These are phyloP conservation scores for Nephrotoma flavescens DNA, from an alignment of 2,888 invertebrate species.

Conservation along the genomic window DNA sequence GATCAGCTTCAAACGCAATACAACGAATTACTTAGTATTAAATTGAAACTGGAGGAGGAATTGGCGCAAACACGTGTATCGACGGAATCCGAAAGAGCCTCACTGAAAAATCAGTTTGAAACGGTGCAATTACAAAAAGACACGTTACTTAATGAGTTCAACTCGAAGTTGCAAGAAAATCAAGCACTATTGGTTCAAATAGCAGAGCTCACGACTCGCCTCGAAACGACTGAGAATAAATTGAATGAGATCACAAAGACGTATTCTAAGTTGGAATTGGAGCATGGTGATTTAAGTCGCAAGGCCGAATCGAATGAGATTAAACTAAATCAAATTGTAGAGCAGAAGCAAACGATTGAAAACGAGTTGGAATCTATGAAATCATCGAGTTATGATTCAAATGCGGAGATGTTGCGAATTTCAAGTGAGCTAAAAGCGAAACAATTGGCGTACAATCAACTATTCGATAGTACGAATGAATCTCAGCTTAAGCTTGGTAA, in stretches of 20 bases:
- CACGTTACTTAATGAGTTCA: background rate
- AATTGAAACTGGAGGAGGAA: constrained; percentile 36
- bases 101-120: constrained; percentile 11
- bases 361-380: constrained; percentile 42
- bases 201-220: background rate
- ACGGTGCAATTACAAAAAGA: background rate
- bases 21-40: constrained; percentile 35
- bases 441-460: constrained; percentile 39
- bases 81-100: constrained; percentile 29
- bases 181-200: background rate
- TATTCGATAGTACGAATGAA: constrained; percentile 34
- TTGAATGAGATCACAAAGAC: constrained; percentile 23
- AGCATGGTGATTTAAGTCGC: constrained; percentile 41
- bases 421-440: constrained; percentile 40
- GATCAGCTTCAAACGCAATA: constrained; percentile 37
- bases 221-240: constrained; percentile 16
- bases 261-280: constrained; percentile 34
- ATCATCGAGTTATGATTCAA: constrained; percentile 43
- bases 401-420: constrained; percentile 39
- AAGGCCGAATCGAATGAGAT: constrained; percentile 39
- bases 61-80: constrained; percentile 36
- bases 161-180: background rate
- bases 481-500: constrained; percentile 31
- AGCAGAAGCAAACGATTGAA: constrained; percentile 42
- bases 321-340: constrained; percentile 40